A percentile compares a stretch with the other conserved stretches of the same genome.
Conservation (phyloP, 2,888 invertebrate species). For the Tetrapedia diversipes region DNA sequence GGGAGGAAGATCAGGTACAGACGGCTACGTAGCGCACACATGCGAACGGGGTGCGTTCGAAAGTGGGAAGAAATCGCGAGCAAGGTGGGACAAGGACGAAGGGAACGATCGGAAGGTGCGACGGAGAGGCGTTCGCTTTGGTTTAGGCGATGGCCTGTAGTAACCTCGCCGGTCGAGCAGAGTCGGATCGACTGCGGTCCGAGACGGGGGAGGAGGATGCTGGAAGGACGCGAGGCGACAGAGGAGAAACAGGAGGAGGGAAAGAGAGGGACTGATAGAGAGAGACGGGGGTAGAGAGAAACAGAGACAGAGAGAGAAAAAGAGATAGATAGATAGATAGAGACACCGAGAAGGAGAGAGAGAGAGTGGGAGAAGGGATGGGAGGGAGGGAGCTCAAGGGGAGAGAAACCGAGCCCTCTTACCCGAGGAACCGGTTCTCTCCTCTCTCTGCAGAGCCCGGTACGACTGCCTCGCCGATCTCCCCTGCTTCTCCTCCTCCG, state of each 20-base stretch:
- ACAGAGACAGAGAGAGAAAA: slow-evolving; percentile 21
- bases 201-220: slow-evolving; percentile 55
- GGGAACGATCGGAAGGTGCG: slow-evolving; percentile 37
- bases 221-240: slow-evolving; percentile 43
- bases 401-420: slow-evolving; percentile 66
- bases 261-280: too few relatives aligned
- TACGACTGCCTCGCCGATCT: slow-evolving; percentile 57
- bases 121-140: slow-evolving; percentile 69
- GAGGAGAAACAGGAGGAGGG: slow-evolving; percentile 45
- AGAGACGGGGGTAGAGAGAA: too few relatives aligned
- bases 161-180: slow-evolving; percentile 75
- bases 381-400: too few relatives aligned
- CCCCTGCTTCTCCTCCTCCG: slow-evolving; percentile 46
- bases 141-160: slow-evolving; percentile 80
- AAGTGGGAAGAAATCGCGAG: slow-evolving; percentile 40
- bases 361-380: slow-evolving; percentile 19
- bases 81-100: slow-evolving; percentile 33
- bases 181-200: slow-evolving; percentile 73
- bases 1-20: not conserved
- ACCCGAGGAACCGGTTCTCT: slow-evolving; percentile 79
- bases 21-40: slow-evolving; percentile 42
- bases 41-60: slow-evolving; percentile 60
- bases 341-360: slow-evolving; percentile 33
- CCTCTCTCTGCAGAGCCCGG: slow-evolving; percentile 69
- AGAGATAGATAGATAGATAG: too few relatives aligned